Evolutionary conservation across 2,113 vertebrate genomes (phyloP).

Genomic region (Hippopotamus amphibius): DNA sequence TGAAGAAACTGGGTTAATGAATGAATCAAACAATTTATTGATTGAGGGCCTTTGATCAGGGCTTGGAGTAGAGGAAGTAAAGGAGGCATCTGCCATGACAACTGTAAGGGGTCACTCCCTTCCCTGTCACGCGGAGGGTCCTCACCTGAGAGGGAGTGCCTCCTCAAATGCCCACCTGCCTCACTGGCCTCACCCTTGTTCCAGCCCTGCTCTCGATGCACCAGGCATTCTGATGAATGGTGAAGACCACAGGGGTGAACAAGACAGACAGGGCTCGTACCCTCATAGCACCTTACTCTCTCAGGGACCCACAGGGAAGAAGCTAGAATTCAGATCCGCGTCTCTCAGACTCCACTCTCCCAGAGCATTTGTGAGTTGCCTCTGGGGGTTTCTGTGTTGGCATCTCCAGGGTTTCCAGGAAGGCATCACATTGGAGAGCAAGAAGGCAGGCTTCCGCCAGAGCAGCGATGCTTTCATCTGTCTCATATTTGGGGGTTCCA

Average conservation of each 20-base stretch:
- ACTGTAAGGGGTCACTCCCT: background rate
- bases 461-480: accelerated
- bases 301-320: background rate
- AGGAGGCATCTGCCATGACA: accelerated
- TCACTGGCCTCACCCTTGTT: accelerated
- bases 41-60: background rate
- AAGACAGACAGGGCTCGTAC: background rate
- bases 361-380: background rate
- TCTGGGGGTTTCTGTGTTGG: background rate
- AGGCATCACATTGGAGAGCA: accelerated
- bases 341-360: background rate
- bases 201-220: background rate
- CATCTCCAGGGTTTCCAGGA: background rate
- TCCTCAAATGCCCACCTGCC: background rate
- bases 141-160: background rate
- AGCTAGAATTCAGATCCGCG: background rate
- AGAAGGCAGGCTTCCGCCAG: background rate
- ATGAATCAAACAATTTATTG: background rate
- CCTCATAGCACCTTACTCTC: background rate
- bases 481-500: background rate
- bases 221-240: background rate
- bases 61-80: background rate
- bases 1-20: background rate
- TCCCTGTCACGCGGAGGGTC: accelerated
- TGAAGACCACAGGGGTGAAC: background rate